phyloP scores from a whole-genome alignment of 2,113 vertebrate genomes.

The Oreotragus oreotragus region DNA sequence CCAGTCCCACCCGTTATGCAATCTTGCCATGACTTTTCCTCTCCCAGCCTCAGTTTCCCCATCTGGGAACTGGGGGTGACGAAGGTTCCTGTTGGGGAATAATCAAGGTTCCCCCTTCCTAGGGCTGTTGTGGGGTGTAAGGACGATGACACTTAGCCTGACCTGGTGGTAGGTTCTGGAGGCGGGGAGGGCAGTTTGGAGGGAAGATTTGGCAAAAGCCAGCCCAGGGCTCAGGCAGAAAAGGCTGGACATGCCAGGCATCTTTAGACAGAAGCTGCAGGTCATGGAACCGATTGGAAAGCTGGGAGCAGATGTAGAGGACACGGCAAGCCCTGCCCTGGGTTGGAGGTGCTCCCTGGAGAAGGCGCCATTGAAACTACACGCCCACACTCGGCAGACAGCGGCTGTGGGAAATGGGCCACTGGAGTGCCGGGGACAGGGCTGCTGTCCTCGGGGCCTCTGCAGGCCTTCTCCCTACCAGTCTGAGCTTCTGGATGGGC shows the following conservation, averaged over 20 bases:
- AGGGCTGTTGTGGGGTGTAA: background rate
- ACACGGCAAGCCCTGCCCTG: background rate
- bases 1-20: rapidly evolving
- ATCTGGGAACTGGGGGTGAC: background rate
- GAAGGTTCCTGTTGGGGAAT: background rate
- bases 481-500: background rate
- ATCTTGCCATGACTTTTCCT: background rate
- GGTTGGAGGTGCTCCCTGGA: background rate
- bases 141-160: rapidly evolving
- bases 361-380: rapidly evolving
- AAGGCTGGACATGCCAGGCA: rapidly evolving
- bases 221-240: background rate
- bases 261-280: background rate
- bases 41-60: background rate
- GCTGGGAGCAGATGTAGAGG: background rate
- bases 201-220: background rate
- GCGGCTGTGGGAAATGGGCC: rapidly evolving
- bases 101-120: background rate
- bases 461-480: background rate
- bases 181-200: background rate
- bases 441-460: too few relatives aligned
- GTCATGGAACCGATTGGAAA: background rate
- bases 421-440: too few relatives aligned
- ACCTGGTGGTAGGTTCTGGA: background rate
- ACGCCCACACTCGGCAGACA: background rate